A percentile compares a stretch with the other conserved stretches of the same genome.
Conservation (phyloP, 1,140 invertebrate genomes). For the Sogatella furcifera region DNA sequence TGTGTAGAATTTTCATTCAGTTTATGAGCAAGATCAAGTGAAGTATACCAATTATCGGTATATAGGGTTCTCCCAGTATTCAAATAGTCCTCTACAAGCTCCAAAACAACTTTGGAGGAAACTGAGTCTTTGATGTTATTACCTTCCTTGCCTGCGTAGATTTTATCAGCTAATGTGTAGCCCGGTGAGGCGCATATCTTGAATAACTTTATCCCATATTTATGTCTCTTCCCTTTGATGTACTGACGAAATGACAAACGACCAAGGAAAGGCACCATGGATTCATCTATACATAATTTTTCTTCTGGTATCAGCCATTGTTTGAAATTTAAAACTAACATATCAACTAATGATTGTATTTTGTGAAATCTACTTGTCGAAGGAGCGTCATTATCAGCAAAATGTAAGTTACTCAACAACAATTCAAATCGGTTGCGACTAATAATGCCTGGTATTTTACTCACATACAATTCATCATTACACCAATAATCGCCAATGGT, state of each 20-base stretch:
- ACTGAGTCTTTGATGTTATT: background rate
- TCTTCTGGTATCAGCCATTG: slow-evolving; percentile 14
- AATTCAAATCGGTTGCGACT: background rate
- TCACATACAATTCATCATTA: background rate
- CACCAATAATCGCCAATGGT: background rate
- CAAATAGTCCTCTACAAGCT: background rate
- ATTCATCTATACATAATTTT: slow-evolving; percentile 28
- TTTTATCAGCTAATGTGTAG: slow-evolving; percentile 20
- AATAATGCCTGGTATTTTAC: background rate
- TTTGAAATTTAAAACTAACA: slow-evolving; percentile 5
- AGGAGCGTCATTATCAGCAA: background rate
- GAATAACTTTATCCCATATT: slow-evolving; percentile 24
- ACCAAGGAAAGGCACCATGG: slow-evolving; percentile 27
- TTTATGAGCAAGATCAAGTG: background rate
- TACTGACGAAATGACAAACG: slow-evolving; percentile 29
- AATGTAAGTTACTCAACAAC: background rate
- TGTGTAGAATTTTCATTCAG: background rate
- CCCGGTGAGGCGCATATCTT: slow-evolving; percentile 23
- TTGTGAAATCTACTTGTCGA: background rate
- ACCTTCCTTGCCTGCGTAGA: slow-evolving; percentile 20
- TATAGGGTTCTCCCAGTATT: background rate
- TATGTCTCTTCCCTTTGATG: slow-evolving; percentile 27
- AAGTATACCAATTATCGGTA: background rate
- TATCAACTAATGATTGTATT: background rate
- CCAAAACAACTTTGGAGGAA: background rate